Conservation (phyloP, 2,888 invertebrate genomes). For the Mactromeris polynyma region DNA sequence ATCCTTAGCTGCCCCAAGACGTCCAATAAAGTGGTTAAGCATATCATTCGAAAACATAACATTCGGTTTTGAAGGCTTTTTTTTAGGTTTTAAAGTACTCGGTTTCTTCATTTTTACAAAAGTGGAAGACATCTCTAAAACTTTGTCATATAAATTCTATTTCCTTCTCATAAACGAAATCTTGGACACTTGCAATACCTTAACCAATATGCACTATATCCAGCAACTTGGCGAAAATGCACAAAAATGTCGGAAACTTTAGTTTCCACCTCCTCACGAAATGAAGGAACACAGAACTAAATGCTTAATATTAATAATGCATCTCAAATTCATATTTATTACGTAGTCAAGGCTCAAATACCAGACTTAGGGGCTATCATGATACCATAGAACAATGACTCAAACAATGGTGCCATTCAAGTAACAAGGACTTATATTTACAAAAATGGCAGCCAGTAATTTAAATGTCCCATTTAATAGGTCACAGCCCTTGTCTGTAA, state of each 20-base stretch:
- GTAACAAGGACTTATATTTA: background rate
- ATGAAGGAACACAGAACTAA: background rate
- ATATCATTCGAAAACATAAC: background rate
- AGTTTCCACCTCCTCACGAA: background rate
- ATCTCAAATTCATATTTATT: constrained; percentile 4
- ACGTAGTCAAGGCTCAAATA: constrained; percentile 30
- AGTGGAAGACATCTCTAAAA: background rate
- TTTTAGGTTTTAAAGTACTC: background rate
- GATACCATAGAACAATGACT: background rate
- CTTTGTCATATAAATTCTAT: background rate
- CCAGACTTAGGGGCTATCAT: constrained; percentile 40
- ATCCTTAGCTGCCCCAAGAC: background rate
- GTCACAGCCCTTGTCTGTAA: background rate
- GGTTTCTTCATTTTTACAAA: background rate
- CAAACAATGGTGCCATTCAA: background rate
- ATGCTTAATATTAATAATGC: background rate
- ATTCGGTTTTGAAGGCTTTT: background rate
- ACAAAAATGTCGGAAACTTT: background rate
- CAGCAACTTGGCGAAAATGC: background rate
- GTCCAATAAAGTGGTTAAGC: background rate
- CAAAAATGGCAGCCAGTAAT: background rate
- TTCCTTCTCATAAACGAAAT: background rate
- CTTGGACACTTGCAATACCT: background rate
- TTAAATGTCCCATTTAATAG: background rate
- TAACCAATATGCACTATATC: background rate